These are phyloP conservation scores for Thermophis baileyi DNA, from an alignment of 2,113 vertebrate species.

Conservation along the genomic window DNA sequence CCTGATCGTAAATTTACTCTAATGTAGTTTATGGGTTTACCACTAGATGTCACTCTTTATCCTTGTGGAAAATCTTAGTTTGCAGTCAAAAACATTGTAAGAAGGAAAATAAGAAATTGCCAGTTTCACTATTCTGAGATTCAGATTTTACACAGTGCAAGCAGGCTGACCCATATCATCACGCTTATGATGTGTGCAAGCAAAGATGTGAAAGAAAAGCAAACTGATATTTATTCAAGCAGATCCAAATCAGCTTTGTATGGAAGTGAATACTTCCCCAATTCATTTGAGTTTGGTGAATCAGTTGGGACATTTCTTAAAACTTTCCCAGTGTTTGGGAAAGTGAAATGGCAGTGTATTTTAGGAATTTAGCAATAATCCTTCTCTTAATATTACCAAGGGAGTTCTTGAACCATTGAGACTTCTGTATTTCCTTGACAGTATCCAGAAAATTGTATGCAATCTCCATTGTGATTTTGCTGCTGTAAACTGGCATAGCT, in stretches of 20 bases:
- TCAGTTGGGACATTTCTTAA: background rate
- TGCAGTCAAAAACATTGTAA: background rate
- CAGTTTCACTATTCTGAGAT: background rate
- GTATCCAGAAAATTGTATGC: background rate
- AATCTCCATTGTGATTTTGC: background rate
- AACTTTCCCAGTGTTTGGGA: background rate
- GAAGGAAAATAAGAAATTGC: background rate
- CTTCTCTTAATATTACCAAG: background rate
- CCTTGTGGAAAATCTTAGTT: background rate
- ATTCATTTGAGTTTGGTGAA: background rate
- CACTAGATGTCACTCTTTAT: slow-evolving; percentile 11
- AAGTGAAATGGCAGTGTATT: background rate
- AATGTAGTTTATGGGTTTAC: background rate
- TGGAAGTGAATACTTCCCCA: background rate
- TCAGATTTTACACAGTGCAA: background rate
- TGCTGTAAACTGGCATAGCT: background rate
- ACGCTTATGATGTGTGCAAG: background rate
- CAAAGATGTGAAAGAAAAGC: background rate
- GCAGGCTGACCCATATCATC: background rate
- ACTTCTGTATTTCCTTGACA: background rate
- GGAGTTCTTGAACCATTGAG: background rate
- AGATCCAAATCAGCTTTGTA: background rate
- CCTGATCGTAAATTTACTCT: background rate
- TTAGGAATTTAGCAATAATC: background rate
- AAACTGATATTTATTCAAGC: background rate